A percentile compares a stretch with the other conserved stretches of the same genome.
These are phyloP conservation scores for Delichon dasypus DNA, from an alignment of 2,797 vertebrate genomes.

Conservation along the genomic window DNA sequence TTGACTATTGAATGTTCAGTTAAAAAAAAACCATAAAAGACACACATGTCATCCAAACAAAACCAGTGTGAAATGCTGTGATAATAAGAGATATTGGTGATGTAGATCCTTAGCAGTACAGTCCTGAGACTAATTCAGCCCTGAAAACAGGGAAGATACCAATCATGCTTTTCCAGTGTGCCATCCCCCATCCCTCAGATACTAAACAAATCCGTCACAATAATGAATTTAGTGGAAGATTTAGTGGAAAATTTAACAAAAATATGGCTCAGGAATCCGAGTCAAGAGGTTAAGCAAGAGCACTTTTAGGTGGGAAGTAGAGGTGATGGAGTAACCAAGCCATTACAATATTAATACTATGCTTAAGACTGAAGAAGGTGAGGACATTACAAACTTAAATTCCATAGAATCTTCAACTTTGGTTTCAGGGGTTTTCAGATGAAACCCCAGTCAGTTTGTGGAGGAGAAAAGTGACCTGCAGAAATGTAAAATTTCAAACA, in stretches of 20 bases:
- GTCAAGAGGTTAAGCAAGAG: background rate
- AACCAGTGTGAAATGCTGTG: background rate
- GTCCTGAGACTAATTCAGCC: background rate
- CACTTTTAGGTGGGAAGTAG: background rate
- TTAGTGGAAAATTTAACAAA: fast-evolving
- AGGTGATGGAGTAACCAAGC: background rate
- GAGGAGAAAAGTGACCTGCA: background rate
- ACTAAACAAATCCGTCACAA: background rate
- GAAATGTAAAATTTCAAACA: background rate
- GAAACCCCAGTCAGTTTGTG: background rate
- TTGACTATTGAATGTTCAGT: background rate
- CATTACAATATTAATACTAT: background rate
- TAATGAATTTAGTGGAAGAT: background rate
- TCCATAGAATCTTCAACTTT: background rate
- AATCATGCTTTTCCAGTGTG: background rate
- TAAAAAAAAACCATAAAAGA: background rate
- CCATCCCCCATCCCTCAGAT: background rate
- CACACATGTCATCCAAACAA: background rate
- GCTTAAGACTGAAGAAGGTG: background rate
- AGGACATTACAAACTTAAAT: background rate
- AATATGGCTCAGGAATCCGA: background rate
- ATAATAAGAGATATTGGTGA: background rate
- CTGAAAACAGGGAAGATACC: background rate
- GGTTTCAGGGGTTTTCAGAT: background rate
- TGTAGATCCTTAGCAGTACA: background rate